These are phyloP conservation scores for Morpho achilles DNA, from an alignment of 2,888 invertebrate species.

Conservation along the genomic window DNA sequence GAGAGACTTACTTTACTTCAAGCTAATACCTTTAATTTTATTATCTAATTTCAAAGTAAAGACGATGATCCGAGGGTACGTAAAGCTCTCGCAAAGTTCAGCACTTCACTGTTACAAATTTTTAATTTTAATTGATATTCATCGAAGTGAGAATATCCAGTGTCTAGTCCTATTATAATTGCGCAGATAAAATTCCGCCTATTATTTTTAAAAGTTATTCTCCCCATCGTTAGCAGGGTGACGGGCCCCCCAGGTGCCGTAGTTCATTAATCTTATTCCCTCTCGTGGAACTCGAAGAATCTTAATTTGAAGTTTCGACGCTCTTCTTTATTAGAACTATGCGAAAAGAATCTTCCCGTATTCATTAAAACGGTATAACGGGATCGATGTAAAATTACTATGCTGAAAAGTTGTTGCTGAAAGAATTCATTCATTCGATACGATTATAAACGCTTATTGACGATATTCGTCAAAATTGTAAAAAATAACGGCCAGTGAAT, in stretches of 20 bases:
- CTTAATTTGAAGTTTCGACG: slow-evolving; percentile 78
- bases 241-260: slow-evolving; percentile 64
- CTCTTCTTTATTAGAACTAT: slow-evolving; percentile 75
- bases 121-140: too few relatives aligned
- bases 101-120: too few relatives aligned
- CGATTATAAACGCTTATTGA: too few relatives aligned
- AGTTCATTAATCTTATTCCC: slow-evolving; percentile 76
- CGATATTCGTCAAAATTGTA: too few relatives aligned
- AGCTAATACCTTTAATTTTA: too few relatives aligned
- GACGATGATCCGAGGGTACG: too few relatives aligned
- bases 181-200: slow-evolving; percentile 37
- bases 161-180: slow-evolving; percentile 6
- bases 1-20: too few relatives aligned
- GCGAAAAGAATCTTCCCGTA: slow-evolving; percentile 70
- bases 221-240: slow-evolving; percentile 56
- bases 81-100: too few relatives aligned
- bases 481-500: too few relatives aligned
- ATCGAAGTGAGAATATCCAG: not conserved
- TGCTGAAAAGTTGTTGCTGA: not conserved
- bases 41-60: too few relatives aligned
- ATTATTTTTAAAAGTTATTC: slow-evolving; percentile 61
- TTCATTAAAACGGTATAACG: slow-evolving; percentile 66
- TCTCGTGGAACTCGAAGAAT: slow-evolving; percentile 69
- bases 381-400: slow-evolving; percentile 28
- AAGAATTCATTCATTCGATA: not conserved